These are phyloP conservation scores for Rhyacophila evoluta DNA, from an alignment of 2,888 invertebrate genomes.

Conservation along the genomic window DNA sequence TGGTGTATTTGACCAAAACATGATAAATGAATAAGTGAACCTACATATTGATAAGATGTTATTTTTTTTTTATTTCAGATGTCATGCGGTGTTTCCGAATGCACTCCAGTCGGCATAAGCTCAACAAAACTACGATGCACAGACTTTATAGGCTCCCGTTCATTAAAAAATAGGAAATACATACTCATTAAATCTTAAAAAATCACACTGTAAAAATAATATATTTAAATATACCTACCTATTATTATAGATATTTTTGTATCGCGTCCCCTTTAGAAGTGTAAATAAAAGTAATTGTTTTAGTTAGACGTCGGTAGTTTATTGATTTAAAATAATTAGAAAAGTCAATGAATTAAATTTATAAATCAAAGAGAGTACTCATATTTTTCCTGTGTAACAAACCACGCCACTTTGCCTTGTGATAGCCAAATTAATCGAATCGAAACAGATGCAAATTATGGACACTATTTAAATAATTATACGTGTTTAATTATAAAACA, in stretches of 20 bases:
- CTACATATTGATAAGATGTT: not conserved
- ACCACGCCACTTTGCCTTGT: slow-evolving; percentile 19
- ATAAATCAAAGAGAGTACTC: not conserved
- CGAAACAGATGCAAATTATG: not conserved
- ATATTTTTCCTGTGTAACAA: not conserved
- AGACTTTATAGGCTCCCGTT: slow-evolving; percentile 40
- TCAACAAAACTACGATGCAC: slow-evolving; percentile 43
- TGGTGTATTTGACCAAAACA: too few relatives aligned
- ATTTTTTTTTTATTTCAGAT: slow-evolving; percentile 45
- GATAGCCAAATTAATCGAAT: slow-evolving; percentile 9
- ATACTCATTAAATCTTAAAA: slow-evolving; percentile 2
- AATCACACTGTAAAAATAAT: not conserved
- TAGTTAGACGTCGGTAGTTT: not conserved
- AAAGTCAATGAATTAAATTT: not conserved
- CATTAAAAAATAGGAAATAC: slow-evolving; percentile 44
- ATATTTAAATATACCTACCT: not conserved
- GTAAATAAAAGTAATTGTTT: not conserved
- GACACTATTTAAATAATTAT: not conserved
- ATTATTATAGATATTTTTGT: slow-evolving; percentile 34
- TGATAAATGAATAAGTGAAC: too few relatives aligned
- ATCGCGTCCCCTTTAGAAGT: slow-evolving; percentile 12
- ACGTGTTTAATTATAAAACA: not conserved
- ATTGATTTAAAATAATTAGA: not conserved
- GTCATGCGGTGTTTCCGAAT: slow-evolving; percentile 50
- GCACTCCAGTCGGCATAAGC: slow-evolving; percentile 42